Conservation (phyloP, 2,797 vertebrate species). For the Gorsachius magnificus region DNA sequence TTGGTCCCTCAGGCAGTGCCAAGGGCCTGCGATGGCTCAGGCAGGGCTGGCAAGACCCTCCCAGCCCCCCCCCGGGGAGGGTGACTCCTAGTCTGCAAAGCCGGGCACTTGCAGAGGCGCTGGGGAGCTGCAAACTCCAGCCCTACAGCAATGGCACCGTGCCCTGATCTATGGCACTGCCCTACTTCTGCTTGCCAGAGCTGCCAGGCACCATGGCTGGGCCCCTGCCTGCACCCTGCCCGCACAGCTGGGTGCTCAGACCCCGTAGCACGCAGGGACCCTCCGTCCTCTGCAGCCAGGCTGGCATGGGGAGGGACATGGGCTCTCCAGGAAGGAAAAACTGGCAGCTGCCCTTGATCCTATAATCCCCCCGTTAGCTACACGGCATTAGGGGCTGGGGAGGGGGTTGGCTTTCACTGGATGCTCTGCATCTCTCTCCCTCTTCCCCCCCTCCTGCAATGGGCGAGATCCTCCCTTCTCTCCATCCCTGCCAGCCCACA, state of each 20-base stretch:
- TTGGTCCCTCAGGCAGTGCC: accelerated
- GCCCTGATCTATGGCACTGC: background rate
- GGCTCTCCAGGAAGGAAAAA: background rate
- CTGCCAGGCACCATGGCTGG: background rate
- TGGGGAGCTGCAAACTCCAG: background rate
- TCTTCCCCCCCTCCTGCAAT: background rate
- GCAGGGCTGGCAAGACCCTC: background rate
- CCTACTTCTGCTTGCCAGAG: background rate
- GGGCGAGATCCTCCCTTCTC: background rate
- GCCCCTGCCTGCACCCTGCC: background rate
- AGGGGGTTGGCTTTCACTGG: constrained; percentile 17
- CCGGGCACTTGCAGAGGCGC: accelerated
- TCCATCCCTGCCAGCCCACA: background rate
- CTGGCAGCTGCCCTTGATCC: background rate
- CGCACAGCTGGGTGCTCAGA: accelerated
- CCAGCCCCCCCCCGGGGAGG: no score
- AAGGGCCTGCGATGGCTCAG: background rate
- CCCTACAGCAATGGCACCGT: background rate
- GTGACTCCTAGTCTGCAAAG: background rate
- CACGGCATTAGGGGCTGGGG: background rate
- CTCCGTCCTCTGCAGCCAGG: accelerated
- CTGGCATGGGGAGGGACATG: background rate
- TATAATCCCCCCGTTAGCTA: constrained; percentile 9
- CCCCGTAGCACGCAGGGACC: accelerated
- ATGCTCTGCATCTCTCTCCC: background rate